Evolutionary conservation across 2,113 vertebrate genomes (phyloP).

Genomic region (Gopherus evgoodei): DNA sequence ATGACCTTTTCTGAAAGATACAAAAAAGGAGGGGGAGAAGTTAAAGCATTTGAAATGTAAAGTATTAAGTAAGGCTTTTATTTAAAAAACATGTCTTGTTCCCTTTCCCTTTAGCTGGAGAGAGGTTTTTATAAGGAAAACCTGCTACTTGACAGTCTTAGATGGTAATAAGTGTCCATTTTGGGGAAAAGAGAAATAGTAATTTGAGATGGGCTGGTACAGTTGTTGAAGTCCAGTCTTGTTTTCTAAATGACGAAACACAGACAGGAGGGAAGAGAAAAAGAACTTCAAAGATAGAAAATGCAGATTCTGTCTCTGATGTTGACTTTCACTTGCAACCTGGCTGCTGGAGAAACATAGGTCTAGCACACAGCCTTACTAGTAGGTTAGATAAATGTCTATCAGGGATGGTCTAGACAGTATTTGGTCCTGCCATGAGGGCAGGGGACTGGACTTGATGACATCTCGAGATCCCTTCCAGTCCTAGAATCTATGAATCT

Average conservation of each 20-base stretch:
- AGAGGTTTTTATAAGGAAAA: no score
- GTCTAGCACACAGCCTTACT: not conserved
- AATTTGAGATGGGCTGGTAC: not conserved
- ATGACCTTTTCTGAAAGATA: not conserved
- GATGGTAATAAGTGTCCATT: no score
- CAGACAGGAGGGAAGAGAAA: not conserved
- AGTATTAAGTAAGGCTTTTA: not conserved
- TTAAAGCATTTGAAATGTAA: not conserved
- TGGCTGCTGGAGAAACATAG: not conserved
- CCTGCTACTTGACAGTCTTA: no score
- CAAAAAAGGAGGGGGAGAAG: not conserved
- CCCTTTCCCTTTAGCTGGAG: not conserved
- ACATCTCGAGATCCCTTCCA: no score
- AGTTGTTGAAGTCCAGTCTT: not conserved
- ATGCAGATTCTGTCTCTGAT: not conserved
- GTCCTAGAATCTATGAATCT: no score
- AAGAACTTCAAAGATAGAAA: not conserved
- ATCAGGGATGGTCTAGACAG: no score
- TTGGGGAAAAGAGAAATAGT: no score
- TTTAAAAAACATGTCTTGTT: not conserved
- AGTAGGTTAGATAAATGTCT: no score
- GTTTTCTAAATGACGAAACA: not conserved
- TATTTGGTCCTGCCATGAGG: no score
- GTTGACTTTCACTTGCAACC: not conserved
- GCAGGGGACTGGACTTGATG: no score